A percentile compares a stretch with the other conserved stretches of the same genome.
Evolutionary conservation across 2,113 vertebrate species (phyloP).

Genomic region (Orycteropus afer): DNA sequence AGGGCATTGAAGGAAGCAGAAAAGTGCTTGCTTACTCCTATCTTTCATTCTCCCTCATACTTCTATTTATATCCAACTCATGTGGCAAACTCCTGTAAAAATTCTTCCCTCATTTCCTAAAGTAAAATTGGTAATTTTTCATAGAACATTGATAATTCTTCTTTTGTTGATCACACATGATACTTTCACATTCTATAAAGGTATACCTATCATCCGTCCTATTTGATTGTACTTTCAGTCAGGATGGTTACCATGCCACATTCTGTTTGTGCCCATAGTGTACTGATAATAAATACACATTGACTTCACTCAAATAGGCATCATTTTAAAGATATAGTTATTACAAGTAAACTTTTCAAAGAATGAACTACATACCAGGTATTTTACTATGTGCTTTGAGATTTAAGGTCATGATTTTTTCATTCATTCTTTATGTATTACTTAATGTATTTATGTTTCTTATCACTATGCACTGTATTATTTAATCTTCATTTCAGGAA

Average conservation of each 20-base stretch:
- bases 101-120: not conserved
- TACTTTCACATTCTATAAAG: not conserved
- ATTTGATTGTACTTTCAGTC: not conserved
- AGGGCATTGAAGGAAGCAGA: not conserved
- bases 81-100: not conserved
- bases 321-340: not conserved
- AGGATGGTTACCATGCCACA: not conserved
- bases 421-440: not conserved
- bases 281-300: not conserved
- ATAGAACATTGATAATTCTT: not conserved
- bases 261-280: not conserved
- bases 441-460: slow-evolving; percentile 5
- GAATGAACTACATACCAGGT: not conserved
- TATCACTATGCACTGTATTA: not conserved
- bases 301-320: not conserved
- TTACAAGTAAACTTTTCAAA: not conserved
- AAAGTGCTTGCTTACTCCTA: not conserved
- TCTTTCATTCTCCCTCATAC: not conserved
- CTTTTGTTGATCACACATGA: not conserved
- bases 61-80: not conserved
- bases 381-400: not conserved
- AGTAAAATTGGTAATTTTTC: not conserved
- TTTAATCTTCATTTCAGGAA: slow-evolving; percentile 21
- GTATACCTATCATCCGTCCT: not conserved
- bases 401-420: not conserved